Base-by-base conservation (phyloP, 1,140 invertebrate genomes). In the Drosophila malerkotliana region DNA sequence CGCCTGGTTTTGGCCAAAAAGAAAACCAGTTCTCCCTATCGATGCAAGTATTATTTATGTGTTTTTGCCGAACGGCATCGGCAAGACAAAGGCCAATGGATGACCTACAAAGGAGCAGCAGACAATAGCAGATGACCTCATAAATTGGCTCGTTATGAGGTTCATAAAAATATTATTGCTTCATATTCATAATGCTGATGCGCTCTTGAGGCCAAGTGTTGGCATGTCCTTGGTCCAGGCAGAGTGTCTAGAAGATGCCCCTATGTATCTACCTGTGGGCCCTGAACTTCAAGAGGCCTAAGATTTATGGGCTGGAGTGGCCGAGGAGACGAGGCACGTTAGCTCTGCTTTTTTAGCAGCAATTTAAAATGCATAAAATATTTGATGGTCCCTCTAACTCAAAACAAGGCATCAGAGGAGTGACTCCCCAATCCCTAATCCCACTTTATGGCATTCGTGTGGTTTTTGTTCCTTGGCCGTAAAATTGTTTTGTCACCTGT, bases 401-500 rank as follows among this genome's bases (percentile, higher is more conserved):
- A 71, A 71, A 71, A 71, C 67, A 71, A 68, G 63, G 66, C 66
- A 67, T 68, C 62, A 37, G 28, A 32, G 28, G 14, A 66, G 21
- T 6, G 10, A 7, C 45, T 30, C 52, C 14, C 53, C 12, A 26
- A 57, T 52, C 47, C 15, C 53, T 74, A 69, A 71, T 71, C 54
- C 49, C 52, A 37, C 53, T 79, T 79, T 67, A 77, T 68, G 62
- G 71, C 62, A 45, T 77, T 77, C 67, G 61, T 76, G 78, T 32
- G 66, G 66, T 72, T 63, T 62, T 68, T 9, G 26, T 28, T 28
- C 26, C 21, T 39, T 30, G 45, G 37, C 53, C 75, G 41, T 74
- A 49, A 83, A 88, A 77, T 77, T 88, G 83, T 82, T 87, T 82
- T 82, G 74, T 85, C 82, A 85, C 83, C 82, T 85, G 82, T 88